phyloP scores from a whole-genome alignment of 2,797 vertebrate genomes.

The Pipistrellus nathusii region DNA sequence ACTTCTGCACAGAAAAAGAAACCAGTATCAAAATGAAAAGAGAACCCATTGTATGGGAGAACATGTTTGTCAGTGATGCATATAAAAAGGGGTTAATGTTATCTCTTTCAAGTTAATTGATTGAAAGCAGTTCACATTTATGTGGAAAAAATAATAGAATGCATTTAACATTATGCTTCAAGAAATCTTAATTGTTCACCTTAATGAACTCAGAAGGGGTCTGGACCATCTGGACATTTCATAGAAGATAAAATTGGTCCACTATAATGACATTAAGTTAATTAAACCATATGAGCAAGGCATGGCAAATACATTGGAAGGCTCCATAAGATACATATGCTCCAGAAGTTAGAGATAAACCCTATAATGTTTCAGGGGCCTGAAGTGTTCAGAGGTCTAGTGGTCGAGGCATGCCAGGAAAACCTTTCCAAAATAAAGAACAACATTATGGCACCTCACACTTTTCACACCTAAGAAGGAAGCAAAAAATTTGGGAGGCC shows the following conservation, averaged over 20 bases:
- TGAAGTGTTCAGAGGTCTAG: background rate
- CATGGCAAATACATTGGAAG: background rate
- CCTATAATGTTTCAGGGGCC: background rate
- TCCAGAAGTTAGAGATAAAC: background rate
- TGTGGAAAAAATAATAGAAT: background rate
- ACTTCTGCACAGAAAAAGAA: no score
- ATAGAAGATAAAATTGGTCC: background rate
- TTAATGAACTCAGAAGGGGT: background rate
- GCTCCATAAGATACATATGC: background rate
- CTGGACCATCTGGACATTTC: constrained; percentile 41
- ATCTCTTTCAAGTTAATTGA: background rate
- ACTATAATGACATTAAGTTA: constrained; percentile 49
- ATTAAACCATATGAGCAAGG: constrained; percentile 29
- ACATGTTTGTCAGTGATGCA: no score
- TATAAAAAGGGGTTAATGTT: no score
- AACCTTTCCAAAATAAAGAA: background rate
- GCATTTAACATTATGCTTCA: background rate
- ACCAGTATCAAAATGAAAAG: no score
- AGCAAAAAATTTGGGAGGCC: background rate
- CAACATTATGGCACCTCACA: background rate
- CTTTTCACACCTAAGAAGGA: background rate
- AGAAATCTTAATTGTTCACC: background rate
- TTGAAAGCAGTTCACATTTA: background rate
- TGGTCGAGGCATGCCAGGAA: background rate
- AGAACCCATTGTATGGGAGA: no score